These are phyloP conservation scores for Luperina nickerlii DNA, from an alignment of 2,888 invertebrate species.

Conservation along the genomic window DNA sequence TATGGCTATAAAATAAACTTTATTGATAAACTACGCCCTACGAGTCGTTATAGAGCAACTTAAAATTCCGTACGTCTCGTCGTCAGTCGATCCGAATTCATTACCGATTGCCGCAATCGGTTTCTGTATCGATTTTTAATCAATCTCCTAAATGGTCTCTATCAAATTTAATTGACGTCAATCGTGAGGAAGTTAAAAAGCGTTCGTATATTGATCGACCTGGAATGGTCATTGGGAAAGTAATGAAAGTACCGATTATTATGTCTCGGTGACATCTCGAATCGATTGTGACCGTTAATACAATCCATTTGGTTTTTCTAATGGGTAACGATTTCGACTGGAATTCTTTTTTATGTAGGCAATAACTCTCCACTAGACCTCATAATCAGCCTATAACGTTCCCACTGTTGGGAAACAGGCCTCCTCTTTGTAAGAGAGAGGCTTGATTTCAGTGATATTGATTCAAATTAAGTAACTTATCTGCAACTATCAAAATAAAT, in stretches of 20 bases:
- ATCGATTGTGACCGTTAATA: conserved; percentile 30
- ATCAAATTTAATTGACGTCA: conserved; percentile 87
- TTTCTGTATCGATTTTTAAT: conserved; percentile 84
- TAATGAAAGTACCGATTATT: conserved; percentile 70
- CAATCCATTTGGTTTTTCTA: conserved; percentile 5
- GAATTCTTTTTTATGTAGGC: background rate
- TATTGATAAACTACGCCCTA: conserved; percentile 68
- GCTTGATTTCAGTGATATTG: background rate
- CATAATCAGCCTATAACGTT: background rate
- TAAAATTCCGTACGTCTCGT: conserved; percentile 74
- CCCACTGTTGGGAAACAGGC: background rate
- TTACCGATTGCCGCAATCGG: conserved; percentile 76
- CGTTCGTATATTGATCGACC: conserved; percentile 71
- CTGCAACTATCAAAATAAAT: background rate
- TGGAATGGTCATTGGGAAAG: conserved; percentile 66
- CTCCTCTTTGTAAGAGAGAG: background rate
- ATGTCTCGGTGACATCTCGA: conserved; percentile 62
- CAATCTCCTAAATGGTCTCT: conserved; percentile 84
- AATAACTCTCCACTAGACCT: background rate
- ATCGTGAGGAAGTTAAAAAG: conserved; percentile 78
- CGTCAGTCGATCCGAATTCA: conserved; percentile 71
- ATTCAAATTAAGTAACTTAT: background rate
- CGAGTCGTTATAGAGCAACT: conserved; percentile 73
- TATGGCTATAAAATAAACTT: conserved; percentile 70
- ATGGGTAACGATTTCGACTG: background rate